These are phyloP conservation scores for Chaenogobius annularis DNA, from an alignment of 2,113 vertebrate species.

Conservation along the genomic window DNA sequence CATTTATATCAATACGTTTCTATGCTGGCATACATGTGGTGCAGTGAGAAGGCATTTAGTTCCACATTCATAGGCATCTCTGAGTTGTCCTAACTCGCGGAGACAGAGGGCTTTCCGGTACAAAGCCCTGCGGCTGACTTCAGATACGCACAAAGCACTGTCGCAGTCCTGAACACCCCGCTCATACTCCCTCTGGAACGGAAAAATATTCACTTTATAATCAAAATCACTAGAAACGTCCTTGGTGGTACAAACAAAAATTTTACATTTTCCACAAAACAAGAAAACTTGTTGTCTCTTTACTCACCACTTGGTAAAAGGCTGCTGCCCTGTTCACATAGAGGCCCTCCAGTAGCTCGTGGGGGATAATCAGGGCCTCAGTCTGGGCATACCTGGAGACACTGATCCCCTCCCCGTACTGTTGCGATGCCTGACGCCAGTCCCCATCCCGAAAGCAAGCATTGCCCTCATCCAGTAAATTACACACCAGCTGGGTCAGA, in stretches of 20 bases:
- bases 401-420: constrained; percentile 93
- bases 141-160: constrained; percentile 84
- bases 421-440: constrained; percentile 84
- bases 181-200: constrained; percentile 86
- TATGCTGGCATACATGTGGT: constrained; percentile 82
- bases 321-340: constrained; percentile 94
- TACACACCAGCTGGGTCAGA: constrained; percentile 92
- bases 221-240: background rate
- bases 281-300: background rate
- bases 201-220: background rate
- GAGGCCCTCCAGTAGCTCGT: constrained; percentile 89
- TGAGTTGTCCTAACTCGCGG: constrained; percentile 87
- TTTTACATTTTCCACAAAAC: background rate
- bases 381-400: constrained; percentile 92
- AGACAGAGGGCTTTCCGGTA: constrained; percentile 91
- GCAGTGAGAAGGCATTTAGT: constrained; percentile 90
- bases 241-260: background rate
- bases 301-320: constrained; percentile 88
- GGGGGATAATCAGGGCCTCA: constrained; percentile 87
- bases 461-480: constrained; percentile 94
- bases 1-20: background rate
- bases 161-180: constrained; percentile 92
- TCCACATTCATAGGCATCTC: constrained; percentile 95
- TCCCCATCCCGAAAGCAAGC: constrained; percentile 89
- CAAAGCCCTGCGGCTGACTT: constrained; percentile 88